phyloP scores from a whole-genome alignment of 2,113 vertebrate species.

The Mus spicilegus region DNA sequence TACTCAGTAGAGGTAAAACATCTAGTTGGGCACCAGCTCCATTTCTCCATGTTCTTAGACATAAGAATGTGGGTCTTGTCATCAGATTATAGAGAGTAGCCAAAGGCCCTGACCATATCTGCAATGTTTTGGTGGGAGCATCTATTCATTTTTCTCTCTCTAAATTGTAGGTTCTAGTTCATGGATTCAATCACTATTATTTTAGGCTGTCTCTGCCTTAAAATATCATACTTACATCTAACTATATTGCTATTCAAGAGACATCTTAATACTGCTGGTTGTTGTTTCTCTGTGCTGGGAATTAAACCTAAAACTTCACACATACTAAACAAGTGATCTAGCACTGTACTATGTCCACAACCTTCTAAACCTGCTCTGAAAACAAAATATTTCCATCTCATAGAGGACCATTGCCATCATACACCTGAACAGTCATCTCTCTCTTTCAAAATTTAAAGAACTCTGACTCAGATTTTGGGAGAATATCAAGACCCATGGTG shows the following conservation, averaged over 20 bases:
- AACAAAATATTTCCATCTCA: not conserved
- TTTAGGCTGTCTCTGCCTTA: not conserved
- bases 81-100: not conserved
- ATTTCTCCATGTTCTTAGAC: not conserved
- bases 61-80: not conserved
- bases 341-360: too few species aligned
- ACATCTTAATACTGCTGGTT: not conserved
- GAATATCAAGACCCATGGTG: not conserved
- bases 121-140: not conserved
- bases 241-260: not conserved
- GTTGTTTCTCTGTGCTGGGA: not conserved
- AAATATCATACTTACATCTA: not conserved
- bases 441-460: conserved; percentile 43
- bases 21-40: not conserved
- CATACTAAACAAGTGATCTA: not conserved
- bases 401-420: not conserved
- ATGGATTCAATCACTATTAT: not conserved
- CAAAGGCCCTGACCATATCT: not conserved
- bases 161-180: not conserved
- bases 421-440: not conserved
- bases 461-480: conserved; percentile 32
- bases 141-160: not conserved
- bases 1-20: not conserved
- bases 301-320: not conserved
- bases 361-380: not conserved